Evolutionary conservation across 2,888 invertebrate genomes (phyloP).

Genomic region (Aspidiotus destructor): DNA sequence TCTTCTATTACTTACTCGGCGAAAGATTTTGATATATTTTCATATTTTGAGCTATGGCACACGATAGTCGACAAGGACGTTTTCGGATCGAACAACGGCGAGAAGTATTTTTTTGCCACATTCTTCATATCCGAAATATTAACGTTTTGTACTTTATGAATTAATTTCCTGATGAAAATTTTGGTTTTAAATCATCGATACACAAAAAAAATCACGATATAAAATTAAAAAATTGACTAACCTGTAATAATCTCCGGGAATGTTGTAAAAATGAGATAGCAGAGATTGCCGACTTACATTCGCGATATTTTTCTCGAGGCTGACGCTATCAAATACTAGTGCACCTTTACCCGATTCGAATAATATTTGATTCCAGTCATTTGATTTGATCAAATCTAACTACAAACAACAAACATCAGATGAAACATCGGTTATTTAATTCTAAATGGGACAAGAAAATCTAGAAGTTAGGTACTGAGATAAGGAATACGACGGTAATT

Average conservation of each 20-base stretch:
- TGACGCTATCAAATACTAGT: constrained; percentile 75
- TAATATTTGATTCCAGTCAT: constrained; percentile 59
- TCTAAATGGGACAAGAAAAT: too few species aligned
- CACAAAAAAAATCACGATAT: background rate
- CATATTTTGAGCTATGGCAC: constrained; percentile 66
- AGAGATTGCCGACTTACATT: constrained; percentile 63
- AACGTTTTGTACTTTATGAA: constrained; percentile 40
- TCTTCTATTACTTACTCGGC: constrained; percentile 45
- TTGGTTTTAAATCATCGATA: background rate
- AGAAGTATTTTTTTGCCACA: constrained; percentile 63
- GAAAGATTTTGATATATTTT: constrained; percentile 35
- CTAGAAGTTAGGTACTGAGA: too few species aligned
- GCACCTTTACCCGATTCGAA: constrained; percentile 77
- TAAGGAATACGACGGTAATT: too few species aligned
- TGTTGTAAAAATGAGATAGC: constrained; percentile 58
- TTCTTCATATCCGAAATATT: constrained; percentile 52
- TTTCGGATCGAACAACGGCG: constrained; percentile 54
- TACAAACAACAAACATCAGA: too few species aligned
- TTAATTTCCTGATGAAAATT: constrained; percentile 27
- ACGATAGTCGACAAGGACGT: constrained; percentile 58
- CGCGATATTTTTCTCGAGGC: constrained; percentile 67
- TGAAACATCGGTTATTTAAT: too few species aligned
- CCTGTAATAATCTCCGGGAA: constrained; percentile 59
- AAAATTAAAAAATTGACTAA: constrained; percentile 40
- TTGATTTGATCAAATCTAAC: too few species aligned